These are phyloP conservation scores for Sturmia bella DNA, from an alignment of 2,888 invertebrate species.

Conservation along the genomic window DNA sequence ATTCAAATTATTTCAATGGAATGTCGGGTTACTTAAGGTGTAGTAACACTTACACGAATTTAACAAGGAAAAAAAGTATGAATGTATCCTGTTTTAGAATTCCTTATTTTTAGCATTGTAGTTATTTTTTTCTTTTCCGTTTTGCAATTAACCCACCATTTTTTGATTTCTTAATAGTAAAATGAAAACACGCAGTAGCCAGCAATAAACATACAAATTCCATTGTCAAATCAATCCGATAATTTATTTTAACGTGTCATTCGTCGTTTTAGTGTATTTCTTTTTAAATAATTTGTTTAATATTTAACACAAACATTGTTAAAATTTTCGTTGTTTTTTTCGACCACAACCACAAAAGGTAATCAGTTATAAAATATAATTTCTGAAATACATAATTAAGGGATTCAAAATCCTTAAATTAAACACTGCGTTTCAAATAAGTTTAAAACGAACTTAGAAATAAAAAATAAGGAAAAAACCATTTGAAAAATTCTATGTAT, in stretches of 20 bases:
- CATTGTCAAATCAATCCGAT: constrained; percentile 24
- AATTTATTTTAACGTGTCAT: constrained; percentile 59
- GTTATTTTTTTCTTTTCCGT: neutral
- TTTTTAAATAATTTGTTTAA: constrained; percentile 40
- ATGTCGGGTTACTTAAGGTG: constrained; percentile 31
- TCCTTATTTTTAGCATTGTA: constrained; percentile 15
- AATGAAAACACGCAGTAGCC: constrained; percentile 22
- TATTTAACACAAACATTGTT: constrained; percentile 23
- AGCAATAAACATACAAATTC: constrained; percentile 25
- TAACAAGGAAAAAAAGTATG: constrained; percentile 41
- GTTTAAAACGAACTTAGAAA: neutral
- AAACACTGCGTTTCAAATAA: constrained; percentile 6
- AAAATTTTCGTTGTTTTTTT: constrained; percentile 15
- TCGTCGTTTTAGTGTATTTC: constrained; percentile 61
- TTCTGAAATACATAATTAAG: constrained; percentile 32
- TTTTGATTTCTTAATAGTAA: constrained; percentile 29
- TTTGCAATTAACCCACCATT: constrained; percentile 33
- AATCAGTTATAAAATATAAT: constrained; percentile 38
- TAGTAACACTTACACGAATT: constrained; percentile 35
- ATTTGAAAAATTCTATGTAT: constrained; percentile 36
- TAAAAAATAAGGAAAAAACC: neutral
- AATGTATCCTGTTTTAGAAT: constrained; percentile 44
- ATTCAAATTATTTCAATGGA: constrained; percentile 56
- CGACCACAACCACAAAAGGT: constrained; percentile 44
- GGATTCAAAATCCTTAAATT: constrained; percentile 60